Percentiles rank a stretch among this genome's conserved stretches.
These are phyloP conservation scores for Cephalopachus bancanus DNA, from an alignment of 2,797 vertebrate genomes.

Conservation along the genomic window DNA sequence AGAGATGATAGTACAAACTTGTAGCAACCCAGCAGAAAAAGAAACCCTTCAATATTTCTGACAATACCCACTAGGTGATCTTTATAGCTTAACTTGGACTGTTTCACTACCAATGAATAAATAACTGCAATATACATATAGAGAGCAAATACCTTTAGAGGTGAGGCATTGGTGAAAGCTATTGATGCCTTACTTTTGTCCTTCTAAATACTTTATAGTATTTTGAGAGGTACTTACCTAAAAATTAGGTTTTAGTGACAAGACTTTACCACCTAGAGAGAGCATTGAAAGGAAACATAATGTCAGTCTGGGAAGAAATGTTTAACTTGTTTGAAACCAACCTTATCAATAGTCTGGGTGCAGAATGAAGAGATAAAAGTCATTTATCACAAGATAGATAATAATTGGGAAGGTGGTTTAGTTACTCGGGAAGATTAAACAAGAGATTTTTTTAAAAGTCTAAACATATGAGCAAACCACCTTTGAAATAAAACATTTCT, in stretches of 20 bases:
- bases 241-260: not conserved
- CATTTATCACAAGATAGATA: not conserved
- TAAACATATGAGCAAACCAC: not conserved
- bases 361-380: not conserved
- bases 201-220: not conserved
- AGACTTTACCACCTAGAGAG: not conserved
- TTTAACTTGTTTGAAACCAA: not conserved
- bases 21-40: not conserved
- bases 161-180: not conserved
- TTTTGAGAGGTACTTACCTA: not conserved
- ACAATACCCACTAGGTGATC: not conserved
- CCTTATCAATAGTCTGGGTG: not conserved
- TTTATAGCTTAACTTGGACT: not conserved
- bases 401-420: not conserved
- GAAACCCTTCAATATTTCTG: not conserved
- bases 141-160: not conserved
- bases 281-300: not conserved
- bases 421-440: not conserved
- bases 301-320: not conserved
- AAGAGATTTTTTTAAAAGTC: not conserved
- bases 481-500: conserved; percentile 44
- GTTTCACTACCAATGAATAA: not conserved
- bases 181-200: not conserved
- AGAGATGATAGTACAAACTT: not conserved
- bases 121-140: not conserved